A percentile compares a stretch with the other conserved stretches of the same genome.
Evolutionary conservation across 1,140 invertebrate genomes (phyloP).

Genomic region (Callitettix versicolor): DNA sequence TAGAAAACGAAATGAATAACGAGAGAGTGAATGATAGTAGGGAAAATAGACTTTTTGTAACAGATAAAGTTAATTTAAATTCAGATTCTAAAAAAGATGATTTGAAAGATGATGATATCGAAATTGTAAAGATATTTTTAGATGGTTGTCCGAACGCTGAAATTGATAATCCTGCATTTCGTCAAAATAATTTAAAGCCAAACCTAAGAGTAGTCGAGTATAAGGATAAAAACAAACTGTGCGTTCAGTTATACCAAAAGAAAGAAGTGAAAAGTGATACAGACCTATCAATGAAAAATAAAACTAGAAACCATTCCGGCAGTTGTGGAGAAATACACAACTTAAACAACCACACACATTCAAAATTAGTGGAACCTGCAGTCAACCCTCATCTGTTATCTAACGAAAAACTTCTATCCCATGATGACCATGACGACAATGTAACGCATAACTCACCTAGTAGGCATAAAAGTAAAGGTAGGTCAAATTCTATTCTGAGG

Average conservation of each 20-base stretch:
- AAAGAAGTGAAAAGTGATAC: constrained; percentile 13
- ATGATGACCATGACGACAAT: not conserved
- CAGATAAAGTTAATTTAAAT: constrained; percentile 3
- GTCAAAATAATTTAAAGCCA: not conserved
- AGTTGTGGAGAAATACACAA: constrained; percentile 8
- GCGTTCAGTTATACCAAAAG: constrained; percentile 1
- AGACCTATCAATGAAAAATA: constrained; percentile 6
- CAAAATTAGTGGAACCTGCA: not conserved
- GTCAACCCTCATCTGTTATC: not conserved
- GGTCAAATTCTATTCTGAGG: constrained; percentile 2
- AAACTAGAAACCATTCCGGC: not conserved
- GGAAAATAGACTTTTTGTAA: not conserved
- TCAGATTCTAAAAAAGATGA: not conserved
- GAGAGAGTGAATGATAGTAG: constrained; percentile 2
- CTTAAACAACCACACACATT: not conserved
- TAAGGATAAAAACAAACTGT: no score
- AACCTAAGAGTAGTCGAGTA: not conserved
- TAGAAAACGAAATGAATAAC: not conserved
- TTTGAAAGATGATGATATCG: constrained; percentile 4
- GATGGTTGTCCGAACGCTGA: not conserved
- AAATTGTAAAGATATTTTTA: not conserved
- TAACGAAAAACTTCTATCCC: not conserved
- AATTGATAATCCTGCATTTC: not conserved
- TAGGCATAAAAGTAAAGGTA: constrained; percentile 1
- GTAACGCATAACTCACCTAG: not conserved